Percentiles rank a stretch among this genome's conserved stretches.
Conservation (phyloP, 2,888 invertebrate genomes). For the Andricus quercusramuli region DNA sequence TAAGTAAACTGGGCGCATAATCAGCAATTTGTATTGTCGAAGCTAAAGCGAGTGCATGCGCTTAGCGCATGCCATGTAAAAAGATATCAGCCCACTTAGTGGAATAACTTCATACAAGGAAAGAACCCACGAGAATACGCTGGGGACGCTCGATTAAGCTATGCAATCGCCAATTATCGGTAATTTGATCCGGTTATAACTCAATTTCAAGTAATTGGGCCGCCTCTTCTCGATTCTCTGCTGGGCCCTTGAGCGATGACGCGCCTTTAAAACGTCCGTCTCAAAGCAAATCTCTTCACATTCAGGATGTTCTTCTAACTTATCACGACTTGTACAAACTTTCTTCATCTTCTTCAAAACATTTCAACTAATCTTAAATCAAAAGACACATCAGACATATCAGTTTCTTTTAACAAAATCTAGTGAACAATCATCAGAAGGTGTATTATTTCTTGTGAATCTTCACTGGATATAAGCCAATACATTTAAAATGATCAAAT, state of each 20-base stretch:
- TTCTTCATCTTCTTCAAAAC: background rate
- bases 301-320: constrained; percentile 14
- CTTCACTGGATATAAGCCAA: too few relatives aligned
- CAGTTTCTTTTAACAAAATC: too few relatives aligned
- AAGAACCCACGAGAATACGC: constrained; percentile 34
- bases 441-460: too few relatives aligned
- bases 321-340: constrained; percentile 21
- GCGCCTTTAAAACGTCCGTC: constrained; percentile 47
- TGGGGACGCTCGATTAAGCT: constrained; percentile 66
- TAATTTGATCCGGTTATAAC: constrained; percentile 75
- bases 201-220: constrained; percentile 74
- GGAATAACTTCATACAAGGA: constrained; percentile 62
- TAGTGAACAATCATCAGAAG: too few relatives aligned
- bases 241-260: constrained; percentile 47
- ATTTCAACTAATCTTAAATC: background rate
- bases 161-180: constrained; percentile 74
- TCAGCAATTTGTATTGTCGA: constrained; percentile 73
- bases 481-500: too few relatives aligned
- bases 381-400: too few relatives aligned
- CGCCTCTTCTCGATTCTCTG: constrained; percentile 58
- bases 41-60: constrained; percentile 47
- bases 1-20: constrained; percentile 69
- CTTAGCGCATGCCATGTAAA: constrained; percentile 28
- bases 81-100: constrained; percentile 50
- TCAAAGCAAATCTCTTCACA: constrained; percentile 30